Conservation (phyloP, 1,140 invertebrate genomes). For the Trichogramma pretiosum region DNA sequence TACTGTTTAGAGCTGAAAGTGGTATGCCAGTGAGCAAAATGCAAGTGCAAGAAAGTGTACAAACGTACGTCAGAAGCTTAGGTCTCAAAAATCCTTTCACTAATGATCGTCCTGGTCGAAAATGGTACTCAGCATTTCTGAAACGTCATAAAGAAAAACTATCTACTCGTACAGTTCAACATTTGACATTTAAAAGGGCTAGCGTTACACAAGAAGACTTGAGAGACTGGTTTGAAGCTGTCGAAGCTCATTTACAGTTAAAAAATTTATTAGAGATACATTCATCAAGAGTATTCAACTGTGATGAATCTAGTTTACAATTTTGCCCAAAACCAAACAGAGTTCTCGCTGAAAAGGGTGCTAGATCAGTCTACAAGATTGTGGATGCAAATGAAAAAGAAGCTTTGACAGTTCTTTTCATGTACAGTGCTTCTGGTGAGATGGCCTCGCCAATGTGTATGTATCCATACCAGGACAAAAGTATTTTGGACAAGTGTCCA, state of each 20-base stretch:
- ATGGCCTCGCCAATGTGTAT: constrained; percentile 26
- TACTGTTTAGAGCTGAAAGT: neutral
- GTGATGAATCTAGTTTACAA: constrained; percentile 26
- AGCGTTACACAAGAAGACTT: constrained; percentile 15
- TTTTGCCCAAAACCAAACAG: constrained; percentile 27
- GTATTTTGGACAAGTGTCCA: constrained; percentile 20
- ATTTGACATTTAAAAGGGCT: constrained; percentile 9
- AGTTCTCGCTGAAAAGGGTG: constrained; percentile 30
- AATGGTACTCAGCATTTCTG: constrained; percentile 18
- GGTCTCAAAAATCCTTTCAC: constrained; percentile 18
- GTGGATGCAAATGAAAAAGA: constrained; percentile 24
- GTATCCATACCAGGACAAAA: constrained; percentile 23
- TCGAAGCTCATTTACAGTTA: constrained; percentile 5
- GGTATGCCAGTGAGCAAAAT: neutral
- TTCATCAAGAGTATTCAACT: constrained; percentile 17
- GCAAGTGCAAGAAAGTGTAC: neutral
- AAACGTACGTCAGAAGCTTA: neutral
- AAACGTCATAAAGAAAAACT: constrained; percentile 11
- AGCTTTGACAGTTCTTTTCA: constrained; percentile 26
- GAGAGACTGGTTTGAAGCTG: constrained; percentile 13
- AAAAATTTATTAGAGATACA: constrained; percentile 14
- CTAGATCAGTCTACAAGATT: constrained; percentile 31
- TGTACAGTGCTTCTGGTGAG: constrained; percentile 25
- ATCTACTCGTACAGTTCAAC: constrained; percentile 10
- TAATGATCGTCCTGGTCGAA: constrained; percentile 16